These are phyloP conservation scores for Saxidomus purpurata DNA, from an alignment of 1,140 invertebrate genomes.

Conservation along the genomic window DNA sequence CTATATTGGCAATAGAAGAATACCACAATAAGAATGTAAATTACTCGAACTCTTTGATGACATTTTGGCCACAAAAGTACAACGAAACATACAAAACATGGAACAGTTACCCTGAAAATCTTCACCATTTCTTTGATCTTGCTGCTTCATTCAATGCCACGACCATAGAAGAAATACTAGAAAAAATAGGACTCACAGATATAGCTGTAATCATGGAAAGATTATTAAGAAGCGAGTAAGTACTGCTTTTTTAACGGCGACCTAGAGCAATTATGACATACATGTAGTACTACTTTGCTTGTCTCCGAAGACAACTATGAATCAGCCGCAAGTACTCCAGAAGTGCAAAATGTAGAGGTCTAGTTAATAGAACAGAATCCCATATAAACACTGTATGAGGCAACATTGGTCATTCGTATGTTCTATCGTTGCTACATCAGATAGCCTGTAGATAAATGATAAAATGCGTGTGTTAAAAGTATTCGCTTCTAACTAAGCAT, in stretches of 20 bases:
- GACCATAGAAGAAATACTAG: slow-evolving; percentile 46
- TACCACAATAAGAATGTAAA: slow-evolving; percentile 73
- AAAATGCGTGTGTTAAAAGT: no score
- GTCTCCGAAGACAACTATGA: no score
- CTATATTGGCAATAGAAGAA: slow-evolving; percentile 69
- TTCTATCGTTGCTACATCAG: no score
- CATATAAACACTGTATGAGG: no score
- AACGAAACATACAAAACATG: slow-evolving; percentile 68
- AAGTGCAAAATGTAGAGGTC: no score
- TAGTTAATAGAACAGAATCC: no score
- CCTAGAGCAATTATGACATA: no score
- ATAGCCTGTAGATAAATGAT: no score
- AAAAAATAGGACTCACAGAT: slow-evolving; percentile 69
- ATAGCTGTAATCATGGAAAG: slow-evolving; percentile 69
- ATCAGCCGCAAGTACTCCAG: no score
- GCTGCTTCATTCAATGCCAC: slow-evolving; percentile 40
- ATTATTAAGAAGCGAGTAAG: slow-evolving; percentile 66
- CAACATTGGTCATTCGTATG: no score
- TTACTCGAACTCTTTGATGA: slow-evolving; percentile 75
- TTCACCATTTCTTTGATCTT: slow-evolving; percentile 62
- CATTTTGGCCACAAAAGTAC: slow-evolving; percentile 75
- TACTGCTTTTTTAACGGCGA: not conserved
- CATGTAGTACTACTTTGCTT: no score
- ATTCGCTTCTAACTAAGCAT: no score
- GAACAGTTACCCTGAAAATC: slow-evolving; percentile 51